Conservation (phyloP, 2,113 vertebrate genomes). For the Junco hyemalis region DNA sequence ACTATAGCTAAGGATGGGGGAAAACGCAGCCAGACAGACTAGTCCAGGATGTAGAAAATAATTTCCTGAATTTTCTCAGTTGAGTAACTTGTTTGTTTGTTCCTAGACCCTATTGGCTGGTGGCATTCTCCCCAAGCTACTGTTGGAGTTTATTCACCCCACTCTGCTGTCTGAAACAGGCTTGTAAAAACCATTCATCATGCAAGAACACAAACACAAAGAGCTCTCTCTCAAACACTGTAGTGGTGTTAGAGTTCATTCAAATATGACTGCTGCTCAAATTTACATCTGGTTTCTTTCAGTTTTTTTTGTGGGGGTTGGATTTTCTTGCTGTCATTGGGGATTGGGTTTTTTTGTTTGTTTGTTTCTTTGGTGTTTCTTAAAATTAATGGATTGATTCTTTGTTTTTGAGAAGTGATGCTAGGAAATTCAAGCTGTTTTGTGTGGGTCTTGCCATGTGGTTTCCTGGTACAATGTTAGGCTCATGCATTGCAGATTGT, state of each 20-base stretch:
- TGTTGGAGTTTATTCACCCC: not conserved
- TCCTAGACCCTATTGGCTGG: not conserved
- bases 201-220: not conserved
- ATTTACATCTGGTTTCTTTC: not conserved
- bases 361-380: rapidly evolving
- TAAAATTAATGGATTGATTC: not conserved
- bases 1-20: not conserved
- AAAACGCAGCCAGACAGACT: not conserved
- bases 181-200: not conserved
- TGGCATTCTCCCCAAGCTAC: not conserved
- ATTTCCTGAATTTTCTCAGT: not conserved
- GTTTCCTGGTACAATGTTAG: not conserved
- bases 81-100: not conserved
- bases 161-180: not conserved
- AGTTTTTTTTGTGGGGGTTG: not conserved
- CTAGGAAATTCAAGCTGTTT: not conserved
- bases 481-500: not conserved
- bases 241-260: not conserved
- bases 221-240: not conserved
- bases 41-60: not conserved
- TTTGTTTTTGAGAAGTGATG: not conserved
- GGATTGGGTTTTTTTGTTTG: not conserved
- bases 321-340: not conserved
- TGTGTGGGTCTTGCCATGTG: not conserved
- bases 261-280: not conserved